Evolutionary conservation across 2,113 vertebrate genomes (phyloP).

Genomic region (Aptenodytes patagonicus): DNA sequence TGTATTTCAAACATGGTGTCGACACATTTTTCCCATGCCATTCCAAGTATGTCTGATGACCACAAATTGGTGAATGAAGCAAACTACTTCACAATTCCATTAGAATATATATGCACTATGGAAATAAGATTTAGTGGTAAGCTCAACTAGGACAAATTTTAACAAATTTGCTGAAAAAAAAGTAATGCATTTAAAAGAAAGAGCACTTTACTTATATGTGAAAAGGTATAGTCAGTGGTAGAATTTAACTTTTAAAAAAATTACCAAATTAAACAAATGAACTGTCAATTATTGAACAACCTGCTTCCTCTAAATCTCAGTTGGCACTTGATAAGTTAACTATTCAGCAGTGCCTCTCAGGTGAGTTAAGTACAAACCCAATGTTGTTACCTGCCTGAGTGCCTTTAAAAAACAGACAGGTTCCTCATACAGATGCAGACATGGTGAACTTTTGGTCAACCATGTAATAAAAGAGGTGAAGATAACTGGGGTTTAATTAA

Average conservation of each 20-base stretch:
- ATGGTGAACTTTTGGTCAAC: background rate
- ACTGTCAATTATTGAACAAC: background rate
- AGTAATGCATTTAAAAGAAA: background rate
- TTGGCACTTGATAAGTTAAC: background rate
- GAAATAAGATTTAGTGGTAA: background rate
- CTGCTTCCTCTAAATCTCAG: background rate
- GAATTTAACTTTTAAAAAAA: background rate
- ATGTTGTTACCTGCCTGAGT: background rate
- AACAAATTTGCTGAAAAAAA: background rate
- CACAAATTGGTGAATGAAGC: background rate
- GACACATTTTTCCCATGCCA: background rate
- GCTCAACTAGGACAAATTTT: background rate
- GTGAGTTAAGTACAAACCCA: background rate
- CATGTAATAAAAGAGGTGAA: background rate
- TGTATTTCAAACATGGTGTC: slow-evolving; percentile 3
- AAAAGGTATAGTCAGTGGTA: background rate
- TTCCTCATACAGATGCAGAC: background rate
- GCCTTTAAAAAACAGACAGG: background rate
- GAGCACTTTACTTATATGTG: background rate
- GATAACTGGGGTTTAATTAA: background rate
- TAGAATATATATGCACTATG: background rate
- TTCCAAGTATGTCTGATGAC: background rate
- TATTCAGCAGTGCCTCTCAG: background rate
- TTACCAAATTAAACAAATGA: background rate
- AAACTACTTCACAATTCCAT: slow-evolving; percentile 1